These are phyloP conservation scores for Ladona fulva DNA, from an alignment of 1,140 invertebrate species.

Conservation along the genomic window DNA sequence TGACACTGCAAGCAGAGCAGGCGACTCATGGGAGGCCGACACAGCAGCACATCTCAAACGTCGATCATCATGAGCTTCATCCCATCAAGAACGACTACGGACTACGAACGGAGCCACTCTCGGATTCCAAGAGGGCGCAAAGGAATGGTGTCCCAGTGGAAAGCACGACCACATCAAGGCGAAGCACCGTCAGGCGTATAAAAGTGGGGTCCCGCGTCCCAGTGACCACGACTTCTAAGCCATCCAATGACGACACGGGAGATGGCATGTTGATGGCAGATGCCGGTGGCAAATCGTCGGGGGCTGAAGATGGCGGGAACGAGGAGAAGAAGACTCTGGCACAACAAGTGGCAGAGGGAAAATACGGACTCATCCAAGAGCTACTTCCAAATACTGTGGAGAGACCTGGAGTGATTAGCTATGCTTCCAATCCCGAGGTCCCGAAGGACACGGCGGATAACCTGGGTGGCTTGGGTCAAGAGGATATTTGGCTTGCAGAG, in stretches of 20 bases:
- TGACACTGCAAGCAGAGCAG: too few relatives aligned
- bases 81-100: not conserved
- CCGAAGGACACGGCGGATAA: conserved; percentile 66
- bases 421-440: conserved; percentile 64
- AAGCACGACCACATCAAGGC: not conserved
- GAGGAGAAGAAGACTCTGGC: conserved; percentile 72
- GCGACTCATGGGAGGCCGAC: too few relatives aligned
- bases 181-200: not conserved
- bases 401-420: conserved; percentile 70
- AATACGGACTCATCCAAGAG: conserved; percentile 81
- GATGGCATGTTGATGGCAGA: not conserved
- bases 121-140: not conserved
- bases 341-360: conserved; percentile 77
- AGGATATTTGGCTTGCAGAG: conserved; percentile 83
- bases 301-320: conserved; percentile 43
- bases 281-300: not conserved
- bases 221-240: not conserved
- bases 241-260: not conserved
- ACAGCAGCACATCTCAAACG: not conserved
- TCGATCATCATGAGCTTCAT: too few relatives aligned
- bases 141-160: too few relatives aligned
- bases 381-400: conserved; percentile 56
- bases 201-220: not conserved
- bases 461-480: conserved; percentile 67
- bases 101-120: not conserved